Base-by-base conservation (phyloP, 2,113 vertebrate genomes). In the Sphaerodactylus townsendi region DNA sequence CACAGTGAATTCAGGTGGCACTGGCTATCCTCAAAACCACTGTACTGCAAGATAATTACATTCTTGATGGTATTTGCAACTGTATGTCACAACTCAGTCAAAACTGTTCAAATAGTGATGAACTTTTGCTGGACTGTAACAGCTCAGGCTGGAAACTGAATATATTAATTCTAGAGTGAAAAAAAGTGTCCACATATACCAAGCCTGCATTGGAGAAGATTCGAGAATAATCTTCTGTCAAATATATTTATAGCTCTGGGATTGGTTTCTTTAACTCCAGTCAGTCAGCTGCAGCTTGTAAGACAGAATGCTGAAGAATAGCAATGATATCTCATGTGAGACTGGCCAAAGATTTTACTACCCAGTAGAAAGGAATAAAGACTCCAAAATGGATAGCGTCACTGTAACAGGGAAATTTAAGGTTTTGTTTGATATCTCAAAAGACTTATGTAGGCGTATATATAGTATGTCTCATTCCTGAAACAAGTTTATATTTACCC, bases 401-500 rank as follows among this genome's bases (percentile, higher is more conserved):
- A 35, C 33, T 30, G 28, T 1, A 76, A 35, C 19, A 37, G 30
- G 35, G 17, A 30, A 35, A 56, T 35, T 56, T 83, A 80, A 87
- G 70, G 79, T 5, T 62, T 28, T 19, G 6, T 28, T 5, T 62
- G 25, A 62, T 23, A 5, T 56, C 53, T 56, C 19, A 23, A 19
- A 53, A 53, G 50, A 21, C 56, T 59, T 59, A 59, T 6, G 53
- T 56, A 56, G 19, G n/a, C n/a, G n/a, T n/a, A n/a, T 23, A 23
- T 23, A 5, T 56, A 23, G 53, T 56, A 56, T 21, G 85, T 69
- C 88, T 86, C 72, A 72, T 70, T 76, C 11, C 21, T 1, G 7
- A 77, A 71, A 83, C 48, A 90, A 74, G 82, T 87, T 9, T 80
- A 41, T 77, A 86, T 90, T 88, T 46, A 85, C 69, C 75, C 70